phyloP scores from a whole-genome alignment of 2,797 vertebrate genomes.

The Spinus olivaceus region DNA sequence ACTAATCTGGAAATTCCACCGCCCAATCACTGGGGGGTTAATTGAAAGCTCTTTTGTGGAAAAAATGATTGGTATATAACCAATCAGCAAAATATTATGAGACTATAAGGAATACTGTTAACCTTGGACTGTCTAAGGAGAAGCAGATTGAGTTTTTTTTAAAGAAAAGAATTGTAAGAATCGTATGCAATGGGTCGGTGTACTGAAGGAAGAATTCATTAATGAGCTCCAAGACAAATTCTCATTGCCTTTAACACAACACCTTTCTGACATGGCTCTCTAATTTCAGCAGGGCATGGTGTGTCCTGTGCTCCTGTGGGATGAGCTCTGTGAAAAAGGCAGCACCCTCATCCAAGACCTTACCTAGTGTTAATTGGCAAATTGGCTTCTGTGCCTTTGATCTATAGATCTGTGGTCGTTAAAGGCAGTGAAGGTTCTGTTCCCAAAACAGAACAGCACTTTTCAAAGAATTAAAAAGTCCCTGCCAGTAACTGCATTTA shows the following conservation, averaged over 20 bases:
- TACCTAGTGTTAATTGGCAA: background rate
- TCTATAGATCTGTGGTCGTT: background rate
- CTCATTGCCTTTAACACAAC: background rate
- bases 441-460: background rate
- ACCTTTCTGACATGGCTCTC: background rate
- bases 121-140: conserved; percentile 15
- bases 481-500: background rate
- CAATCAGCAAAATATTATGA: conserved; percentile 33
- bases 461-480: background rate
- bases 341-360: accelerated
- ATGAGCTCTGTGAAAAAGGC: background rate
- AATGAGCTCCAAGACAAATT: background rate
- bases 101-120: background rate
- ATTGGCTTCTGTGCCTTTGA: background rate
- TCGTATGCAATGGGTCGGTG: background rate
- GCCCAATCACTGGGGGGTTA: conserved; percentile 28
- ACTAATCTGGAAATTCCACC: conserved; percentile 41
- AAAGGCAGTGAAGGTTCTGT: background rate
- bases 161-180: background rate
- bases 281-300: background rate
- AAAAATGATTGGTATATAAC: conserved; percentile 40
- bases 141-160: background rate
- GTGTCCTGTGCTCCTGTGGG: background rate
- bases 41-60: conserved; percentile 34
- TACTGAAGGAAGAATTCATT: background rate